Base-by-base conservation (phyloP, 2,797 vertebrate species). In the Intellagama lesueurii region DNA sequence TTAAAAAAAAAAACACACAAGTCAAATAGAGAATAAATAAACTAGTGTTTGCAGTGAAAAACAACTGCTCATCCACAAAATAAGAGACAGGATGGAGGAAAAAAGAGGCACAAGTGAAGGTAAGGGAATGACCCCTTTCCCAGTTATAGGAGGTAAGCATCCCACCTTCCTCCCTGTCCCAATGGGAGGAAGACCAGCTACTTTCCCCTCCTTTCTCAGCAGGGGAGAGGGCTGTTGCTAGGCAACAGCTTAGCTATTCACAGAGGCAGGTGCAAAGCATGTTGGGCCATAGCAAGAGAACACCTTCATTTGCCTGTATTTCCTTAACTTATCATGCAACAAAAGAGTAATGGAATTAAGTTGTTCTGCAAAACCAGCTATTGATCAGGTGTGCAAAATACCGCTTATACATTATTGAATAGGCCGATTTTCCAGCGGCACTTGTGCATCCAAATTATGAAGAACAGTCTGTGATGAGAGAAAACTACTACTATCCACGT, bases 21-120 rank as follows among this genome's bases (percentile, higher is more conserved):
- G 81, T 83, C 83, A 89, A 95, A 93, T 91, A 92, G 83, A 91
- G 90, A 69, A 88, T 91, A 94, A 89, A 91, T 88, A 89, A 83
- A 60, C 72, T 47, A 81, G 90, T 89, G 68, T 79, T 91, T 93
- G 87, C 70, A 22, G 88, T 73, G 87, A 73, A 92, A 83, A 92
- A 80, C 2, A 44, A 8, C 12, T 66, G 76, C 30, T 73, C 22
- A 80, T 60, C 68, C 2, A 64, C 32, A 40, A 19, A 35, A 16
- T 1, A 9, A 28, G 52, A 70, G 26, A 16, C 60, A 35, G 40
- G 40, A 28, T 7, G n/a, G 8, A 87, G 14, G 24, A 22, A 19
- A 22, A 32, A 64, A 30, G 40, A 32, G 77, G 24, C 44, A 35
- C 49, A 32, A 12, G 5, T n/a, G 77, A 0, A 16, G 22, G 49